Evolutionary conservation across 2,113 vertebrate genomes (phyloP).

Genomic region (Halcyon senegalensis): DNA sequence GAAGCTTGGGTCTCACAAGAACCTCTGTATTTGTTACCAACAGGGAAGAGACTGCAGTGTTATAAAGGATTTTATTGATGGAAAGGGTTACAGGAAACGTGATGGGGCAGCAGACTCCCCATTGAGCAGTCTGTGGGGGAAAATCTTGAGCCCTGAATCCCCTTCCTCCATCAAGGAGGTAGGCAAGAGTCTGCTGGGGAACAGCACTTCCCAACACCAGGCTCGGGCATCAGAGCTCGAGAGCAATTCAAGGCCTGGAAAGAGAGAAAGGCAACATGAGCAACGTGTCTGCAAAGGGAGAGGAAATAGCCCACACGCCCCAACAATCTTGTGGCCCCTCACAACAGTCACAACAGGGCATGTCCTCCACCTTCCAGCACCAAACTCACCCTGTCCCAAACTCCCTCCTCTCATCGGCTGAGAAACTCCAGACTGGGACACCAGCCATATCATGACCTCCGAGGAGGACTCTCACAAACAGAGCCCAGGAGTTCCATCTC

Average conservation of each 20-base stretch:
- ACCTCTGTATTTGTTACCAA: background rate
- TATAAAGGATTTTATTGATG: constrained; percentile 56
- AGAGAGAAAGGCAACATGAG: background rate
- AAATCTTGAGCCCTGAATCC: background rate
- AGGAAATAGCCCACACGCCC: background rate
- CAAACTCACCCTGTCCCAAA: background rate
- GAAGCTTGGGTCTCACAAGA: background rate
- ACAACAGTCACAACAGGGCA: background rate
- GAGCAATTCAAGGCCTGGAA: constrained; percentile 59
- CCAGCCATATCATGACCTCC: background rate
- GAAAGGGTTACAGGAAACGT: background rate
- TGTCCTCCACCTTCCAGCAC: background rate
- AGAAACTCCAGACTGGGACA: background rate
- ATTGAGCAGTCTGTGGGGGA: background rate
- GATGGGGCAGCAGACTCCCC: background rate
- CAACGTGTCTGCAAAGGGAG: background rate
- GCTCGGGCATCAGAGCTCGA: constrained; percentile 4
- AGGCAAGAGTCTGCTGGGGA: background rate
- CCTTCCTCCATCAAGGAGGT: background rate
- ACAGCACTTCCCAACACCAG: background rate
- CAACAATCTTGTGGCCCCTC: background rate
- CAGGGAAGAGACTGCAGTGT: background rate
- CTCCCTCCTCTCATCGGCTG: background rate
- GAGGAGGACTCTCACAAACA: background rate
- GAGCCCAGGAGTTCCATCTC: background rate